Evolutionary conservation across 2,113 vertebrate species (phyloP).

Genomic region (Psilopogon haemacephalus): DNA sequence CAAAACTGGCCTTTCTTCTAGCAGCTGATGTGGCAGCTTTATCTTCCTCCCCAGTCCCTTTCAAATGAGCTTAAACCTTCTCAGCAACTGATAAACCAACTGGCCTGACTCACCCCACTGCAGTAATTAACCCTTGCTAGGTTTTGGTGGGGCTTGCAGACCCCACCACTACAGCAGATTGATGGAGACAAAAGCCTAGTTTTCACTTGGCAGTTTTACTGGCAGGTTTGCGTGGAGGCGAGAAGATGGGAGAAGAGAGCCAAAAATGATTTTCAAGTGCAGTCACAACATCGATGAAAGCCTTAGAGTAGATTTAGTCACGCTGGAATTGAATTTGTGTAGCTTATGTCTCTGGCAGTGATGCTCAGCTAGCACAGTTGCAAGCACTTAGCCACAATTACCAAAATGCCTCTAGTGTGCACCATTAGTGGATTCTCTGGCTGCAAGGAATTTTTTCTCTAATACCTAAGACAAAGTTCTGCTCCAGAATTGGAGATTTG

Average conservation of each 20-base stretch:
- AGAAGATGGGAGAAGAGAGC: background rate
- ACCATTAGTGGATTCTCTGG: background rate
- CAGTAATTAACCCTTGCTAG: background rate
- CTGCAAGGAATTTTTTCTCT: background rate
- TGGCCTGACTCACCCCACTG: background rate
- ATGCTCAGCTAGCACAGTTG: background rate
- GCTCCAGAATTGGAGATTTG: background rate
- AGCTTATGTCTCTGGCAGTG: background rate
- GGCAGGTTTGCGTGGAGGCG: background rate
- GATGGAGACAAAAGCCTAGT: rapidly evolving
- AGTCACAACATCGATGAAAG: background rate
- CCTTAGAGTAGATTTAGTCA: background rate
- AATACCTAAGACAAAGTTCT: background rate
- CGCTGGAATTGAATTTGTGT: background rate
- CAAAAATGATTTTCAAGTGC: background rate
- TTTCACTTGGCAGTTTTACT: background rate
- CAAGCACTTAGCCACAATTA: background rate
- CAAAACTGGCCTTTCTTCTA: rapidly evolving
- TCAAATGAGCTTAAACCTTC: background rate
- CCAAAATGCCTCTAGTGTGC: background rate
- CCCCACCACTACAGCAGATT: background rate
- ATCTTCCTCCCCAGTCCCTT: background rate
- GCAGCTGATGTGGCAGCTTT: background rate
- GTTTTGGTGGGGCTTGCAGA: background rate
- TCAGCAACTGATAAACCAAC: background rate